Evolutionary conservation across 2,113 vertebrate species (phyloP), one percentile per base, ranked within the genome.

Genomic region (Sphyrna mokarran): DNA sequence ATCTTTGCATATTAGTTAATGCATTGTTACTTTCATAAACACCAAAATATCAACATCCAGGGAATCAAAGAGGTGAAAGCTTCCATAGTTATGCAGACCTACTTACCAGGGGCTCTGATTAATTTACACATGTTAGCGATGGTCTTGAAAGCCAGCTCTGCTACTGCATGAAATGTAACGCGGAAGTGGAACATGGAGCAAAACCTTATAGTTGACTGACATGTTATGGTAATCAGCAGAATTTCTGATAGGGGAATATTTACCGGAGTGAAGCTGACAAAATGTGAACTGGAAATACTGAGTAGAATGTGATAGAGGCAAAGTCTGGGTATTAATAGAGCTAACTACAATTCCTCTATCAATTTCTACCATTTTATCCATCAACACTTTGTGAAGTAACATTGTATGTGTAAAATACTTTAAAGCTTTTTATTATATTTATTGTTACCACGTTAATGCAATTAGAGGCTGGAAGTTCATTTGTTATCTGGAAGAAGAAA

Each of bases 331-430:
- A 20, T 72, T 14, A 95, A 16, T 48, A 76, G 26, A 72, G 40
- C 37, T 33, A 54, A 54, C 54, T 76, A 95, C 69, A 33, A 48
- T 72, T 95, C n/a, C 66, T 37, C 37, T 54, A 95, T 95, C 9
- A 40, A 72, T 72, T 93, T 68, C 33, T 37, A 40, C 61, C n/a
- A 16, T 33, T 70, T 54, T 95, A 94, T 94, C 40, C 23, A 37
- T 40, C 68, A 48, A 40, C 70, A 66, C 22, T 69, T 29, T 95
- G 14, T 95, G 69, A 95, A 72, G 69, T 54, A 76, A 48, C 18
- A 26, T 95, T 72, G 69, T 37, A 66, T 33, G 13, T 95, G 69
- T 72, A 95, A 95, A 95, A 95, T 76, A 76, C 54, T 95, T 72
- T 48, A 95, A 69, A 11, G 37, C 10, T 95, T 18, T 43, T 94